Base-by-base conservation (phyloP, 2,888 invertebrate genomes). In the Poecilobothrus nobilitatus region DNA sequence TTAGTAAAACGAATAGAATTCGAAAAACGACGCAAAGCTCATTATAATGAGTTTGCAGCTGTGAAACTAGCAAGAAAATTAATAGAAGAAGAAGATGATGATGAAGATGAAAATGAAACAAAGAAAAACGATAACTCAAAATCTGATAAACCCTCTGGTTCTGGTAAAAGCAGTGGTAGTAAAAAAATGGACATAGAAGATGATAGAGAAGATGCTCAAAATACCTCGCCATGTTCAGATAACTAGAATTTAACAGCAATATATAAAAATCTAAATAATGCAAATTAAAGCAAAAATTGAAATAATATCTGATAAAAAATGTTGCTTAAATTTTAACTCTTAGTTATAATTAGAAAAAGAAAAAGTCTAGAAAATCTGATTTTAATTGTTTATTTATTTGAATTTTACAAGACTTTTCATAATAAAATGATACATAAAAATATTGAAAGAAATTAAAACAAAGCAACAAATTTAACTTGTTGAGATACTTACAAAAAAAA, bases 21-120 rank as follows among this genome's bases (percentile, higher is more conserved):
- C 78, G 95, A 97, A 82, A 88, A 89, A 74, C 97, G 96, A 79
- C 86, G 99, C 72, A 97, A 96, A 85, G 90, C 92, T 76, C 99
- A 99, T 78, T 99, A 99, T 83, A 96, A 97, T 82, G 99, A 99
- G 82, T 98, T 93, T 82, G 91, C 95, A 82, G 97, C 96, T 0
- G 90, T 97, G 9, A 92, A 95, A 81, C 82, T 96, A 77, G 96
- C 97, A 33, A 87, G 95, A 75, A 92, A 96, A 81, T 84, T 97
- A 73, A 87, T 97, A 84, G 89, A 93, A 74, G 92, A 95, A 78
- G 96, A 96, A 70, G 91, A 92, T 37, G 94, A 93, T 1, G 93
- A 93, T 0, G 92, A 91, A 1, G 89, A 88, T 0, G 88, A 88
- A 0, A 86, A 84, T 0, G 83, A 74, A 1, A 63, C n/a, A 20